Base-by-base conservation (phyloP, 2,113 vertebrate genomes). In the Podarcis raffonei region DNA sequence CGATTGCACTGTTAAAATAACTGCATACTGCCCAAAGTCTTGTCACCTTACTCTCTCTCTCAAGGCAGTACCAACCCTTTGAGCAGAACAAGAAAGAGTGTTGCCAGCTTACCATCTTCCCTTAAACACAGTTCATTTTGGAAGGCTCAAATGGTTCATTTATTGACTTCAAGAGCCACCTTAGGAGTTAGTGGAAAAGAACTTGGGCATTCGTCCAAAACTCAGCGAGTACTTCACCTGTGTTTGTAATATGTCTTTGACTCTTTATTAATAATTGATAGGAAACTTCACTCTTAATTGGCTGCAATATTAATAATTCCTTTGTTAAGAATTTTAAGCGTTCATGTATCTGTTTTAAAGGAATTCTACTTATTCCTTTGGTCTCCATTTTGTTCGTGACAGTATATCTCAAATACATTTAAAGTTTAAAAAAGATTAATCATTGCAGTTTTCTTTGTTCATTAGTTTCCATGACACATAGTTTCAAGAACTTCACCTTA, bases 281-380 rank as follows among this genome's bases (percentile, higher is more conserved):
- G 22, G 23, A 35, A 88, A 77, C 71, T 83, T 83, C 81, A 88
- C 13, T 88, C 59, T 88, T 88, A 88, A 83, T 88, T 88, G 81
- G 75, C 87, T 83, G 87, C 71, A 76, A 65, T 88, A 83, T 83
- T 88, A 83, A 88, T 77, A 77, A 83, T 88, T 83, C 71, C 80
- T 83, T 88, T 88, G 57, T 88, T 88, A 83, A 68, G 71, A 68
- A 22, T 76, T 83, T 76, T 88, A 77, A 86, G 59, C 37, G 42
- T 77, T 68, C 59, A 77, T n/a, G 74, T 68, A 68, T 83, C 81
- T 77, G 30, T 66, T 77, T 88, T 76, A 83, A 83, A 88, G 30
- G 42, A 88, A 53, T 32, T 22, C 57, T 76, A 74, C 69, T 83
- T 83, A 88, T 23, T 88, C 30, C 37, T 83, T 88, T 77, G 59